Base-by-base conservation (phyloP, 2,888 invertebrate genomes). In the Monopis laevigella region DNA sequence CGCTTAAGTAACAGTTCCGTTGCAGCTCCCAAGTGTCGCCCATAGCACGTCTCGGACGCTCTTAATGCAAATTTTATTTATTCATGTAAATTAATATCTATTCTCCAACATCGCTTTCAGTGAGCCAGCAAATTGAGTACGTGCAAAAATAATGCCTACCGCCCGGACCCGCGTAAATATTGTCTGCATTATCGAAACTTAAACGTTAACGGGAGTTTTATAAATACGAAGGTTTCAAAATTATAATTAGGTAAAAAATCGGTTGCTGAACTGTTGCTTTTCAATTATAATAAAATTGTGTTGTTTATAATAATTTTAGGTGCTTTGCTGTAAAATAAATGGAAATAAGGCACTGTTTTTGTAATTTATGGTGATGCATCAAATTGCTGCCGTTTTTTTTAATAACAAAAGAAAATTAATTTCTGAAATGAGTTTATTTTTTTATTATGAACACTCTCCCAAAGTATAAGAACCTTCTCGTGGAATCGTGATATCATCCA, bases 51-150 rank as follows among this genome's bases (percentile, higher is more conserved):
- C 63, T 61, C 48, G 61, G 62, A 66, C 71, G 74, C 71, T 70
- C 54, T 65, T 71, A 73, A 78, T 78, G 78, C 74, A 77, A 80
- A 80, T 80, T 78, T 74, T 75, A 78, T 80, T 78, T 78, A 78
- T 77, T 75, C 75, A 80, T 80, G 80, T 77, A 80, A 78, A 78
- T 80, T 78, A 80, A 77, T 77, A 78, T 80, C 74, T 75, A 72
- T 75, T 73, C 73, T 63, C 59, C 59, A 58, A 65, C 71, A 71
- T 67, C 61, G 28, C 36, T 32, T 52, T 62, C 74, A 69, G 69
- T 75, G 75, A 67, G 62, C 65, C 74, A 71, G 64, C 69, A 78
- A 78, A 80, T 80, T 75, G 78, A 74, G 75, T 72, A 78, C 77
- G 75, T 77, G 77, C 72, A 75, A 77, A 77, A 80, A 77, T 77